phyloP scores from a whole-genome alignment of 1,140 invertebrate genomes.

The Cecropterus lyciades region DNA sequence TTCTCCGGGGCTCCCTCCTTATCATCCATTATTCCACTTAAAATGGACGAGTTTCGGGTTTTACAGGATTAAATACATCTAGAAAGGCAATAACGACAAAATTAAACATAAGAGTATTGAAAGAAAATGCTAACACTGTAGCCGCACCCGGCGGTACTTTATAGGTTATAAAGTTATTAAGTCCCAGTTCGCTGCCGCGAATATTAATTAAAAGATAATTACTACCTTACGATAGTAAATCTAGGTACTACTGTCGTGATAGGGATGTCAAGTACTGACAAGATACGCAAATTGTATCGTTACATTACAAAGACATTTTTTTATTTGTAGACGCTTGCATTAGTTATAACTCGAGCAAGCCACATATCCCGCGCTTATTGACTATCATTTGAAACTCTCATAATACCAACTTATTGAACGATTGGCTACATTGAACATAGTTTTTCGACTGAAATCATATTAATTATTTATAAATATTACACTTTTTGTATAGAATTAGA shows the following conservation, averaged over 20 bases:
- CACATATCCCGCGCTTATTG: slow-evolving; percentile 74
- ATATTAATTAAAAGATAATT: neutral
- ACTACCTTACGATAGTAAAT: slow-evolving; percentile 30
- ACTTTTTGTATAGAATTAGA: neutral
- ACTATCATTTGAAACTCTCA: neutral
- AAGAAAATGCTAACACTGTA: slow-evolving; percentile 32
- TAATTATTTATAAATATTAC: neutral
- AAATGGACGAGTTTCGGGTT: slow-evolving; percentile 44
- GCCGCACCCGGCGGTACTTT: slow-evolving; percentile 66
- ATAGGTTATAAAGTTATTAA: slow-evolving; percentile 58
- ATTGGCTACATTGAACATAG: neutral
- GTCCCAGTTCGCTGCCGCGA: slow-evolving; percentile 23
- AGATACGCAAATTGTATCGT: neutral
- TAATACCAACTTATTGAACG: neutral
- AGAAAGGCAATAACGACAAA: slow-evolving; percentile 44
- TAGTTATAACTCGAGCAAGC: slow-evolving; percentile 32
- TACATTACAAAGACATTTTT: slow-evolving; percentile 13
- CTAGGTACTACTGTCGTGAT: neutral
- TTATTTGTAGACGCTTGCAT: slow-evolving; percentile 27
- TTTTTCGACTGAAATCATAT: neutral
- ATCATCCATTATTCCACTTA: slow-evolving; percentile 70
- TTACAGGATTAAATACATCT: slow-evolving; percentile 57
- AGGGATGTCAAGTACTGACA: neutral
- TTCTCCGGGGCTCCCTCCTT: slow-evolving; percentile 44
- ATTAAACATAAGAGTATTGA: slow-evolving; percentile 7